Evolutionary conservation across 1,140 invertebrate genomes (phyloP), one percentile per base, ranked within the genome.

Genomic region (Teleogryllus occipitalis): DNA sequence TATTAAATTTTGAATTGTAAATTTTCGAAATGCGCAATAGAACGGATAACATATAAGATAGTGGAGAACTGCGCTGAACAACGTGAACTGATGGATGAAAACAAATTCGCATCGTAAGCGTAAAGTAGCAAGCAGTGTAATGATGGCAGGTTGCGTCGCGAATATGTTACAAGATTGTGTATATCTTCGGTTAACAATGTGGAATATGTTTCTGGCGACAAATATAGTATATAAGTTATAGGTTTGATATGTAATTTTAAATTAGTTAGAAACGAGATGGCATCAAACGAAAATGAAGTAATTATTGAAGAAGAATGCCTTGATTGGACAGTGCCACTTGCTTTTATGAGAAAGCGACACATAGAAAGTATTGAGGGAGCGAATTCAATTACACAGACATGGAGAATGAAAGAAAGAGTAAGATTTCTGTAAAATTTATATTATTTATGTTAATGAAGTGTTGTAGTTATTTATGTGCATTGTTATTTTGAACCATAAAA

Each of bases 361-460:
- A 88, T 87, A 65, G 93, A 95, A 83, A 88, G 90, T 73, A 95
- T 96, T 80, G 91, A 94, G 84, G 93, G 93, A 22, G 88, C 90
- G 39, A 91, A 92, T 84, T 89, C 90, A 78, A 89, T 92, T 78
- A 91, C 92, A 21, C 93, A 95, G 82, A 92, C 92, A 84, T 97
- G 95, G 95, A 88, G 95, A 83, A 94, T 96, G 89, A 97, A 96
- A 88, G 96, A 97, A 87, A 90, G 95, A 89, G 95, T 96, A 88
- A 84, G 87, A 82, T 72, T 54, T 7, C 12, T 75, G 14, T 15
- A 72, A 15, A 72, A 15, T 72, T n/a, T 65, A 14, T 65, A 65
- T 3, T 65, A 65, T 18, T n/a, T n/a, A n/a, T 65, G 54, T 65
- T 3, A 65, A 65, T 14, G 54, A 78, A 74, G 15, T 81, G 80